Conservation (phyloP, 2,888 invertebrate genomes). For the Bombylius discolor region DNA sequence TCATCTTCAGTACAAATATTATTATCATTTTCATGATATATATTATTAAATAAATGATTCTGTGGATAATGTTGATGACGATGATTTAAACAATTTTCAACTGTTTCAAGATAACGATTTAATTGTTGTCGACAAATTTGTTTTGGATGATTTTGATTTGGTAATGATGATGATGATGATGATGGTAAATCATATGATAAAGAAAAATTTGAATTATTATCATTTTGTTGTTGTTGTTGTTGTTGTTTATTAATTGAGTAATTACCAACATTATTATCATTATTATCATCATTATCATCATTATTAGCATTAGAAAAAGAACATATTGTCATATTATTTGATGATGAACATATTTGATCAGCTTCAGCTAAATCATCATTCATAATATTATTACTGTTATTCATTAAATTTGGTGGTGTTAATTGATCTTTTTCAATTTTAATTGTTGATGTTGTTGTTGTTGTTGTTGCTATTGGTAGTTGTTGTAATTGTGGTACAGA, state of each 20-base stretch:
- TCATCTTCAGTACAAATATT: not conserved
- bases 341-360: conserved; percentile 50
- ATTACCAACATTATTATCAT: too few species aligned
- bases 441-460: not conserved
- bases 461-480: not conserved
- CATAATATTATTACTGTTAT: conserved; percentile 38
- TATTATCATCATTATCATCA: too few species aligned
- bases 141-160: too few species aligned
- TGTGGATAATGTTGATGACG: not conserved
- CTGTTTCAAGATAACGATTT: too few species aligned
- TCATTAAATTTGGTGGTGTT: not conserved
- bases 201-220: too few species aligned
- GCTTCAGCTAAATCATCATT: conserved; percentile 69
- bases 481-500: not conserved
- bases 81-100: too few species aligned
- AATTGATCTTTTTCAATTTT: not conserved
- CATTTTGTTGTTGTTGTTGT: too few species aligned
- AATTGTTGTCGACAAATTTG: too few species aligned
- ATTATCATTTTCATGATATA: not conserved
- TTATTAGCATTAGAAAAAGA: too few species aligned
- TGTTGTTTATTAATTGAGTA: too few species aligned
- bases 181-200: too few species aligned
- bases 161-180: too few species aligned
- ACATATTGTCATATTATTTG: conserved; percentile 12
- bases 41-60: not conserved